Conservation (phyloP, 2,797 vertebrate genomes). For the Erpetoichthys calabaricus region DNA sequence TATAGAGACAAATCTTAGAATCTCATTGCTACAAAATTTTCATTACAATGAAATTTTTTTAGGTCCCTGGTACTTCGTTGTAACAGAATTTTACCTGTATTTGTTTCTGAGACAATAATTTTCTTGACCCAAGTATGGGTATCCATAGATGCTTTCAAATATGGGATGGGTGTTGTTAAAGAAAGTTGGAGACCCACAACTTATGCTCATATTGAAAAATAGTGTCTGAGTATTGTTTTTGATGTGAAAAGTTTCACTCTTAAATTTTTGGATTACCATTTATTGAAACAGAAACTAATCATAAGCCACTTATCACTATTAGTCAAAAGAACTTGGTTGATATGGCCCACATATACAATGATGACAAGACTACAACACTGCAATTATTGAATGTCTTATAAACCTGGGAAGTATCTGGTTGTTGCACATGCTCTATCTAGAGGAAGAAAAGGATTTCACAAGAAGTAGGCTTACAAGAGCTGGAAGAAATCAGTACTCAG, state of each 20-base stretch:
- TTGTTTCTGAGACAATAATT: too few relatives aligned
- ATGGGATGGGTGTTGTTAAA: neutral
- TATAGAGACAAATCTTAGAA: too few relatives aligned
- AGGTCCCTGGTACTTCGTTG: too few relatives aligned
- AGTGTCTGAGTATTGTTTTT: neutral
- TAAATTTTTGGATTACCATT: neutral
- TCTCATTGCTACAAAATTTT: too few relatives aligned
- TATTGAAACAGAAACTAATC: neutral
- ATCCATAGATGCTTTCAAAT: too few relatives aligned
- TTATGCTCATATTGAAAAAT: neutral
- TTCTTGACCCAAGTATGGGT: too few relatives aligned
- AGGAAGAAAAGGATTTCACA: conserved; percentile 3
- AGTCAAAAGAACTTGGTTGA: neutral
- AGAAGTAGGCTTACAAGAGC: conserved; percentile 3
- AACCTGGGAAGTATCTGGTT: conserved; percentile 3
- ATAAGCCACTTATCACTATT: neutral
- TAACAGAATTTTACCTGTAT: too few relatives aligned
- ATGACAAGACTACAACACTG: conserved; percentile 5
- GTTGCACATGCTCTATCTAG: conserved; percentile 1
- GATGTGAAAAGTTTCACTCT: too few relatives aligned
- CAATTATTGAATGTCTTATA: neutral
- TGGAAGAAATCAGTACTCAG: conserved; percentile 1
- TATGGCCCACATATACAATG: conserved; percentile 5
- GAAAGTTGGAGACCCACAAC: neutral
- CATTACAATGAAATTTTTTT: too few relatives aligned